Conservation (phyloP, 2,113 vertebrate genomes). For the Vicugna pacos region DNA sequence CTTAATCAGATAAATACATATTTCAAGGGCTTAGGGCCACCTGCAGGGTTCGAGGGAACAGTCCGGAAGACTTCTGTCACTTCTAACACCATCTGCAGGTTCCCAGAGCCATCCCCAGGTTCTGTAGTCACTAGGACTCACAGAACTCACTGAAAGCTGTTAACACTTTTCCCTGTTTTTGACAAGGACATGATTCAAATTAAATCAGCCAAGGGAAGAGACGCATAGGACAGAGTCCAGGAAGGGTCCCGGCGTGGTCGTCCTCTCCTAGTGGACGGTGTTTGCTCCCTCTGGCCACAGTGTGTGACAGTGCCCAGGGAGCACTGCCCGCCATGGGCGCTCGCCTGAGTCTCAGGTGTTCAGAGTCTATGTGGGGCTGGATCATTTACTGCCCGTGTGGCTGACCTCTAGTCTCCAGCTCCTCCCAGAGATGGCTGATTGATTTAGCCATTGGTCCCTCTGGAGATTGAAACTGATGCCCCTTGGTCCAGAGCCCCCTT, state of each 20-base stretch:
- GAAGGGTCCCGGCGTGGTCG: fast-evolving
- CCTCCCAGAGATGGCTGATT: background rate
- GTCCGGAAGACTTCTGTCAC: background rate
- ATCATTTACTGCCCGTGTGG: background rate
- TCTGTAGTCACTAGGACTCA: background rate
- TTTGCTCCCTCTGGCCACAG: background rate
- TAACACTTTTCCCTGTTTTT: background rate
- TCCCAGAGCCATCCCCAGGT: background rate
- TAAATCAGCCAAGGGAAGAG: background rate
- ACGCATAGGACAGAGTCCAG: background rate
- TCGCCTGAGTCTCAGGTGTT: background rate
- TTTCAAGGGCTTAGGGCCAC: background rate
- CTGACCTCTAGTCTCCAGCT: background rate
- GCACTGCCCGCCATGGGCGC: background rate
- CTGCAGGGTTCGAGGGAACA: background rate
- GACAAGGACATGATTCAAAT: background rate
- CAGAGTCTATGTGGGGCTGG: background rate
- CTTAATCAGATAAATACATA: background rate
- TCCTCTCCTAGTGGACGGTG: background rate
- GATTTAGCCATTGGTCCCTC: background rate
- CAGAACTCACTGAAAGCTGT: background rate
- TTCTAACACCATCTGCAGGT: background rate
- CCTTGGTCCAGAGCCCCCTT: background rate
- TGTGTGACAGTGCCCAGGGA: background rate
- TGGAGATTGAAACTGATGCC: background rate